Percentiles rank a stretch among this genome's conserved stretches.
Evolutionary conservation across 2,888 invertebrate species (phyloP).

Genomic region (Acanthosepion pharaonis): DNA sequence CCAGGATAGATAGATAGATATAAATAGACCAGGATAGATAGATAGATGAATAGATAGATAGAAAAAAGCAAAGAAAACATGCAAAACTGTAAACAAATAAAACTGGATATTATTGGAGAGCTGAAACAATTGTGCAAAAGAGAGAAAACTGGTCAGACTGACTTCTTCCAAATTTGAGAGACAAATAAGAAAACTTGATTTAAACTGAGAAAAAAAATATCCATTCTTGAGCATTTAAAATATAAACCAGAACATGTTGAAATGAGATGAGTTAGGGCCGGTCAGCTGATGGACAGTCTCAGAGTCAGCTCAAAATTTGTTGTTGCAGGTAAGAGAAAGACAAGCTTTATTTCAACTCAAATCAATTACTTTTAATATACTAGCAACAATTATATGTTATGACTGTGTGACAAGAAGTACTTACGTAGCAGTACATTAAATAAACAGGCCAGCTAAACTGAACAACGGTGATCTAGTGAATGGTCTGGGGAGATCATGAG

Average conservation of each 20-base stretch:
- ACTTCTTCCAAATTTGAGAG: neutral
- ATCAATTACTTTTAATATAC: neutral
- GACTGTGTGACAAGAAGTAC: slow-evolving; percentile 33
- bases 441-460: neutral
- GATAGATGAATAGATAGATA: no score
- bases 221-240: neutral
- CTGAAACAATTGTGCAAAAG: neutral
- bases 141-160: neutral
- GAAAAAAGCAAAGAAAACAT: no score
- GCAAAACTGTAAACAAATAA: no score
- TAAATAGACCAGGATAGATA: no score
- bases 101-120: no score
- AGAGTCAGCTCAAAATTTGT: neutral
- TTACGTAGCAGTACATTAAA: neutral
- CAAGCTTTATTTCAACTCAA: no score
- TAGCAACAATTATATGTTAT: neutral
- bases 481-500: neutral
- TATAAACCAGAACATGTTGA: neutral
- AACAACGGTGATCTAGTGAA: neutral
- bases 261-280: neutral
- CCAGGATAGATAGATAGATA: no score
- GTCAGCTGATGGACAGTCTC: neutral
- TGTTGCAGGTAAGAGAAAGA: neutral
- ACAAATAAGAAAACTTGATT: neutral
- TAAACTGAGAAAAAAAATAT: neutral